A percentile compares a stretch with the other conserved stretches of the same genome.
Evolutionary conservation across 2,797 vertebrate genomes (phyloP).

Genomic region (Iguana delicatissima): DNA sequence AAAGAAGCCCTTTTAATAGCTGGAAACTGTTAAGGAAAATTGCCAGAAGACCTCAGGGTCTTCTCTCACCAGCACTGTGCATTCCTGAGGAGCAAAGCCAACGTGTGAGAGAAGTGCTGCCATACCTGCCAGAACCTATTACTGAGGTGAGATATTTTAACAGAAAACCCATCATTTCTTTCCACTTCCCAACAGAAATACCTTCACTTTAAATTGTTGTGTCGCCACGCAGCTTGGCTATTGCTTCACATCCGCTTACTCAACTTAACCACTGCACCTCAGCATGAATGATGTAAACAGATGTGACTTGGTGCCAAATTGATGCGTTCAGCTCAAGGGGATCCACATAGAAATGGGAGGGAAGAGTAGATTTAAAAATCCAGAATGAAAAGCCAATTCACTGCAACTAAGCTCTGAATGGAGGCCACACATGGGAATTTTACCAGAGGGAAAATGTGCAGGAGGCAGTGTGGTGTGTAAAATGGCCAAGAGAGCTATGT

Average conservation of each 20-base stretch:
- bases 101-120: conserved; percentile 4
- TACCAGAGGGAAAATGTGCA: conserved; percentile 14
- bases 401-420: conserved; percentile 58
- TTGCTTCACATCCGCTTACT: conserved; percentile 47
- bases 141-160: conserved; percentile 7
- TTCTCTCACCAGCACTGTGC: background rate
- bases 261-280: conserved; percentile 24
- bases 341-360: conserved; percentile 25
- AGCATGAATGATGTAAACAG: conserved; percentile 49
- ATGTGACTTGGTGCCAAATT: conserved; percentile 61
- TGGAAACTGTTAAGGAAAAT: background rate
- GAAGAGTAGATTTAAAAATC: conserved; percentile 33
- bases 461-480: background rate
- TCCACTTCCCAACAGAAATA: conserved; percentile 21
- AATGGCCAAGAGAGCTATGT: conserved; percentile 25
- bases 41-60: background rate
- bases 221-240: conserved; percentile 14
- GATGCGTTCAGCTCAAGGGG: conserved; percentile 62
- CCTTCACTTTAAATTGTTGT: background rate
- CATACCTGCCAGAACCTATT: background rate
- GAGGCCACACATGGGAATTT: conserved; percentile 51
- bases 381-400: conserved; percentile 53
- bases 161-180: background rate
- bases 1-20: conserved; percentile 22
- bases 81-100: background rate